Conservation (phyloP, 2,113 vertebrate genomes). For the Hydrolagus affinis region DNA sequence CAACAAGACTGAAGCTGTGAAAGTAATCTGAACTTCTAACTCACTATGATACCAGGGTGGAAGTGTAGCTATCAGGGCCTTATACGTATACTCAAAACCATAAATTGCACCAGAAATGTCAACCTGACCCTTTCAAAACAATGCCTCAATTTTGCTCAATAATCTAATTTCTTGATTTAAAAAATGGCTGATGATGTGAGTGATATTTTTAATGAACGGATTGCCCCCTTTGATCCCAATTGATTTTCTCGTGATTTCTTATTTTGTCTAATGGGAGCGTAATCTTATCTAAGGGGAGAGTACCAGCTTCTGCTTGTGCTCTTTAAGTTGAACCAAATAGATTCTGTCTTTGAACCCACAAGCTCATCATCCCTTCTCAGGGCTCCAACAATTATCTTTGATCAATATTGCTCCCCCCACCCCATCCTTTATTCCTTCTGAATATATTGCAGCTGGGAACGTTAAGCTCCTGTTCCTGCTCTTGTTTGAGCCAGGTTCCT, state of each 20-base stretch:
- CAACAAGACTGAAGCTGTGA: not conserved
- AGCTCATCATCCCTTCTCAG: too few relatives aligned
- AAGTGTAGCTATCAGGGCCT: not conserved
- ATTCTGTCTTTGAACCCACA: too few relatives aligned
- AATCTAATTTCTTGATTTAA: not conserved
- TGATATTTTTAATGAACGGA: not conserved
- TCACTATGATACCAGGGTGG: not conserved
- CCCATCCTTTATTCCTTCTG: too few relatives aligned
- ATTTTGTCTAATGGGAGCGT: not conserved
- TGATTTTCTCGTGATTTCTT: not conserved
- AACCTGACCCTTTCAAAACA: not conserved
- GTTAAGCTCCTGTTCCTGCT: too few relatives aligned
- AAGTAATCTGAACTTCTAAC: not conserved
- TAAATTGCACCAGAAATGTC: not conserved
- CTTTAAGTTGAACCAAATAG: too few relatives aligned
- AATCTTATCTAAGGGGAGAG: too few relatives aligned
- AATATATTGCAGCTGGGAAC: too few relatives aligned
- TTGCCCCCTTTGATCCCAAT: not conserved
- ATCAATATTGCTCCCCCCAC: too few relatives aligned
- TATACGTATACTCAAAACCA: not conserved
- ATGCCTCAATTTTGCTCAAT: not conserved
- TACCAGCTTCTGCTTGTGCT: too few relatives aligned
- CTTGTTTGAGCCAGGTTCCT: too few relatives aligned
- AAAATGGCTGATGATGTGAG: not conserved
- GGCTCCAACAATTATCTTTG: too few relatives aligned